Conservation (phyloP, 2,113 vertebrate genomes). For the Sterrhoptilus dennistouni region DNA sequence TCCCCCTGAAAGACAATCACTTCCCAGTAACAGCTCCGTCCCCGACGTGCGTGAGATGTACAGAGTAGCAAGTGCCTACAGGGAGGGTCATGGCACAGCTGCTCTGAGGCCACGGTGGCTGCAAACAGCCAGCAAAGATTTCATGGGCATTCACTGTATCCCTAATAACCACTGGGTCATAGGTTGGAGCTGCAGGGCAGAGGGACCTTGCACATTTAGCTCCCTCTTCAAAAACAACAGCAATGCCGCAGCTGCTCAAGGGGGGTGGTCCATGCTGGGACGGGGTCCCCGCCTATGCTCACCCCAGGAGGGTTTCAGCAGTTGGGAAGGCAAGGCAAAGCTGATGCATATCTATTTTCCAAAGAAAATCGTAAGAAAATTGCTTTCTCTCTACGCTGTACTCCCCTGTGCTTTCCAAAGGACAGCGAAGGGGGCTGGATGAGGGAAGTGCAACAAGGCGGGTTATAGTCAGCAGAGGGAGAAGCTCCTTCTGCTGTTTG, state of each 20-base stretch:
- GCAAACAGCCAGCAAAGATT: background rate
- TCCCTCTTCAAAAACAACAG: background rate
- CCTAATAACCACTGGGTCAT: background rate
- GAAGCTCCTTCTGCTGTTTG: background rate
- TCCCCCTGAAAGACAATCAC: background rate
- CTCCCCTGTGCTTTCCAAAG: background rate
- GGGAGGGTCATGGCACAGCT: background rate
- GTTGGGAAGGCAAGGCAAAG: background rate
- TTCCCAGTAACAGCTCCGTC: background rate
- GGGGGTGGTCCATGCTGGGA: background rate
- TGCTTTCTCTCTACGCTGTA: background rate
- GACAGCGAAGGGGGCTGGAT: background rate
- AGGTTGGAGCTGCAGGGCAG: background rate
- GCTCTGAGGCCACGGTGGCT: background rate
- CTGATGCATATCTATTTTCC: background rate
- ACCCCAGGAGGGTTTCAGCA: background rate
- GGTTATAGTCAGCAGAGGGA: background rate
- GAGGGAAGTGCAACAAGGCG: background rate
- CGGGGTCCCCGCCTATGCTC: background rate
- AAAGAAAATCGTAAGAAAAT: background rate
- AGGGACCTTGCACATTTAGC: background rate
- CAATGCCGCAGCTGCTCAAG: background rate
- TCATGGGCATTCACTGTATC: background rate
- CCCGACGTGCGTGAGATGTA: rapidly evolving
- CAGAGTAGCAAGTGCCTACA: background rate